Conservation (phyloP, 2,797 vertebrate species). For the Bovichtus diacanthus region DNA sequence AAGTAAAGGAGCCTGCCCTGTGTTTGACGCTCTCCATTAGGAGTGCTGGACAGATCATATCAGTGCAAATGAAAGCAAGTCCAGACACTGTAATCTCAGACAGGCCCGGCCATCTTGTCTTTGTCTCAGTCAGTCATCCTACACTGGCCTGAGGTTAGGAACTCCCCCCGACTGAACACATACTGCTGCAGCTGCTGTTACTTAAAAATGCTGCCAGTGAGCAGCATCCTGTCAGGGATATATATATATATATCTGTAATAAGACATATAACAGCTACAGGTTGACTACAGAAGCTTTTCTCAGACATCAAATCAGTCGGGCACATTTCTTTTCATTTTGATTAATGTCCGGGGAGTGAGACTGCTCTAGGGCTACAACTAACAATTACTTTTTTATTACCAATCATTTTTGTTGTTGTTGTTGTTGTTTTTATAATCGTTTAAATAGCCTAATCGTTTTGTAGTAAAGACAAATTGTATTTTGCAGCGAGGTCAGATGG, state of each 20-base stretch:
- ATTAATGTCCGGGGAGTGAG: neutral
- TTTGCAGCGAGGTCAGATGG: neutral
- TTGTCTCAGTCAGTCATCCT: conserved; percentile 64
- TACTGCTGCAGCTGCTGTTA: conserved; percentile 49
- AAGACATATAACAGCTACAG: neutral
- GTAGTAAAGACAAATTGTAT: neutral
- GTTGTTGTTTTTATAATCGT: neutral
- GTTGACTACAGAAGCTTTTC: neutral
- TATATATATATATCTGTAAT: neutral
- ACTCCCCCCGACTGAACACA: conserved; percentile 58
- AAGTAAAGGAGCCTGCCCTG: neutral
- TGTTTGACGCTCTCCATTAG: conserved; percentile 19
- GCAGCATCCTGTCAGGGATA: conserved; percentile 27
- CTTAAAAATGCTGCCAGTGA: conserved; percentile 29
- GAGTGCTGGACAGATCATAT: conserved; percentile 34
- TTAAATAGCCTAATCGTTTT: neutral
- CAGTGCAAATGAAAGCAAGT: conserved; percentile 44
- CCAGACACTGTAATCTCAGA: conserved; percentile 58
- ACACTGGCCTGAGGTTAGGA: conserved; percentile 50
- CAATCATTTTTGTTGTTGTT: neutral
- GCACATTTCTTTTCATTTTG: neutral
- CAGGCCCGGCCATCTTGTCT: conserved; percentile 73
- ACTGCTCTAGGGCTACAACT: neutral
- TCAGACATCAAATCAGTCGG: neutral
- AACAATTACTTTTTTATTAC: neutral